Evolutionary conservation across 2,113 vertebrate species (phyloP).

Genomic region (Phoxinus phoxinus): DNA sequence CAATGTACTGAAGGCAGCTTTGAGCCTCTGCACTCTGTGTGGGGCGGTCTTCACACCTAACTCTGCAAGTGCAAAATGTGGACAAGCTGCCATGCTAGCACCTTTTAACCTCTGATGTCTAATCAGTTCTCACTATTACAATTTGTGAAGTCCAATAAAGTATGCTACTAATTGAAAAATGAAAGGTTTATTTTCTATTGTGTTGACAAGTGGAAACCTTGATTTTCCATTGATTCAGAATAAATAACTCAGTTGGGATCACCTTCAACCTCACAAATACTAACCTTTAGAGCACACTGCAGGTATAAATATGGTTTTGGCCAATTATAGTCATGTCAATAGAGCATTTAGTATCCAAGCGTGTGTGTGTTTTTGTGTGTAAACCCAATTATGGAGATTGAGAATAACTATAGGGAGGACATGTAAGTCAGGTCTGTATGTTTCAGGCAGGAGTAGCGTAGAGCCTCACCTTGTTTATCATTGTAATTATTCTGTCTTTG

Average conservation of each 20-base stretch:
- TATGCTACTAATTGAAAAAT: slow-evolving; percentile 61
- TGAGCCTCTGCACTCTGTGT: slow-evolving; percentile 67
- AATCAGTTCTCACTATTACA: slow-evolving; percentile 74
- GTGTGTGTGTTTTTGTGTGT: slow-evolving; percentile 50
- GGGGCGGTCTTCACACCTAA: slow-evolving; percentile 66
- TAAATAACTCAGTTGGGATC: slow-evolving; percentile 13
- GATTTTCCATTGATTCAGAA: slow-evolving; percentile 33
- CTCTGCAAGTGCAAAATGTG: slow-evolving; percentile 69
- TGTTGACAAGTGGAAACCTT: slow-evolving; percentile 61
- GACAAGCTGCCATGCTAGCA: slow-evolving; percentile 63
- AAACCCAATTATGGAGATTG: slow-evolving; percentile 76
- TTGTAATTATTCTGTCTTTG: slow-evolving; percentile 78
- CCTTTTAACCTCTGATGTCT: slow-evolving; percentile 67
- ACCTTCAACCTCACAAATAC: slow-evolving; percentile 28
- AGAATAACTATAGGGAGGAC: slow-evolving; percentile 72
- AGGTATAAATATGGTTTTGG: neutral
- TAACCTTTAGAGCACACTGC: slow-evolving; percentile 5
- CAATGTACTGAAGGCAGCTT: slow-evolving; percentile 71
- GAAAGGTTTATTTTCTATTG: slow-evolving; percentile 56
- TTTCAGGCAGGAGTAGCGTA: slow-evolving; percentile 70
- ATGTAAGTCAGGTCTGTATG: slow-evolving; percentile 76
- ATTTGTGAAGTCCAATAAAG: slow-evolving; percentile 72
- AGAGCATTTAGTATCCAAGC: slow-evolving; percentile 6
- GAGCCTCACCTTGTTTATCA: slow-evolving; percentile 73
- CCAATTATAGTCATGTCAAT: slow-evolving; percentile 9